Base-by-base conservation (phyloP, 2,888 invertebrate species). In the Periphyllus acericola region DNA sequence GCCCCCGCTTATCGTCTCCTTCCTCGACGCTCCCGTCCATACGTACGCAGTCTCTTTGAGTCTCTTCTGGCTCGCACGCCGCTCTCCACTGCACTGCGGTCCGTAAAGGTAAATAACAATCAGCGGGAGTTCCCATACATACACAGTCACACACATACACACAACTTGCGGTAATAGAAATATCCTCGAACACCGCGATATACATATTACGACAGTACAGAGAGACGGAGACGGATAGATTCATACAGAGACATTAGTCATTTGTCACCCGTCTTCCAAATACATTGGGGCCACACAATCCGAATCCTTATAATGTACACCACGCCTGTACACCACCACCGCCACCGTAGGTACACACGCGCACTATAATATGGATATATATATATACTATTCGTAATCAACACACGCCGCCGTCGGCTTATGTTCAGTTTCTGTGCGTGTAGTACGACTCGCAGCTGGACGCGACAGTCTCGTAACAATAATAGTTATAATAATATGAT, bases 241-340 rank as follows among this genome's bases (percentile, higher is more conserved):
- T 46, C 46, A 40, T 25, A 68, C n/a, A 36, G 74, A 83, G 74
- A 86, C 86, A 72, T 79, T 86, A 79, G 86, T 86, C 86, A 86
- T 86, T 86, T 86, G 86, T 86, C 86, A 86, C 55, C 76, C 81
- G 84, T 79, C 79, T 72, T n/a, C 78, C 85, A 68, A 86, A 86
- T 86, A 85, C 52, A 75, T 40, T 40, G 78, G 85, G 86, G 86
- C 79, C 86, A 79, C 86, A 86, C 78, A 86, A 86, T 86, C 79
- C 79, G 86, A 52, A 79, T 71, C 79, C 86, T 78, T 71, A 76
- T 29, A 60, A n/a, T 60, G 40, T 75, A 34, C 79, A 71, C 85
- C 85, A 71, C 85, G 46, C 79, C 85, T 79, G 34, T 55, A 46
- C n/a, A n/a, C 80, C 81, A 71, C 32, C 71, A 32, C 21, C 46